Evolutionary conservation across 2,888 invertebrate species (phyloP).

Genomic region (Anoplius nigerrimus): DNA sequence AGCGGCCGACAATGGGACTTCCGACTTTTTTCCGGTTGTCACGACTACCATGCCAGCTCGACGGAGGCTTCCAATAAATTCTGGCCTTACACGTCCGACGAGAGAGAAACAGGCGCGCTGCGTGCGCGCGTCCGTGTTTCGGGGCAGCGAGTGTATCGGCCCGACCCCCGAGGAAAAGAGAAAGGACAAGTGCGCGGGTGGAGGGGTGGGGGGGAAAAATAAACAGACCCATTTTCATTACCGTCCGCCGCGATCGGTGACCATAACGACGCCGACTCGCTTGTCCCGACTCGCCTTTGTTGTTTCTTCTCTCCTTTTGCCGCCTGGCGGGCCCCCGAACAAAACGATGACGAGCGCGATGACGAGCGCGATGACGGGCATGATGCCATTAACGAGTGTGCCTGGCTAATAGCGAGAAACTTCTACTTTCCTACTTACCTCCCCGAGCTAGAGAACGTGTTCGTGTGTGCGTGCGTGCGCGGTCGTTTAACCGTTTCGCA

Average conservation of each 20-base stretch:
- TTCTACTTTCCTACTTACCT: no score
- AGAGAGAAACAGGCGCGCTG: slow-evolving; percentile 15
- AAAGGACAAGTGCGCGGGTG: slow-evolving; percentile 4
- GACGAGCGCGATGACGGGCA: not conserved
- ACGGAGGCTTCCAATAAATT: slow-evolving; percentile 52
- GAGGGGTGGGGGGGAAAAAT: slow-evolving; percentile 9
- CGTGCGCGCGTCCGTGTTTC: not conserved
- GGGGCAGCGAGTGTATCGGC: not conserved
- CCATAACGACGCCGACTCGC: no score
- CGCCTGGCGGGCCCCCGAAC: not conserved
- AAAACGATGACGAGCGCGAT: not conserved
- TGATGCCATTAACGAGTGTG: no score
- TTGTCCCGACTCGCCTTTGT: no score
- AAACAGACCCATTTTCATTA: slow-evolving; percentile 35
- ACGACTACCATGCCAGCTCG: slow-evolving; percentile 33
- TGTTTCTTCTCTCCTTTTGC: no score
- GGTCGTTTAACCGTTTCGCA: no score
- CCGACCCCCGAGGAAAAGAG: slow-evolving; percentile 2
- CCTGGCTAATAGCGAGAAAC: no score
- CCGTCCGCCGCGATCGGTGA: slow-evolving; percentile 23
- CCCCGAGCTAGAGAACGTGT: no score
- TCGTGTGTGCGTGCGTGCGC: no score
- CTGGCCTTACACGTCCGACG: slow-evolving; percentile 34
- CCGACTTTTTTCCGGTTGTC: slow-evolving; percentile 56
- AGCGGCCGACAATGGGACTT: slow-evolving; percentile 54